Conservation (phyloP, 2,888 invertebrate genomes). For the Parnassius smintheus region DNA sequence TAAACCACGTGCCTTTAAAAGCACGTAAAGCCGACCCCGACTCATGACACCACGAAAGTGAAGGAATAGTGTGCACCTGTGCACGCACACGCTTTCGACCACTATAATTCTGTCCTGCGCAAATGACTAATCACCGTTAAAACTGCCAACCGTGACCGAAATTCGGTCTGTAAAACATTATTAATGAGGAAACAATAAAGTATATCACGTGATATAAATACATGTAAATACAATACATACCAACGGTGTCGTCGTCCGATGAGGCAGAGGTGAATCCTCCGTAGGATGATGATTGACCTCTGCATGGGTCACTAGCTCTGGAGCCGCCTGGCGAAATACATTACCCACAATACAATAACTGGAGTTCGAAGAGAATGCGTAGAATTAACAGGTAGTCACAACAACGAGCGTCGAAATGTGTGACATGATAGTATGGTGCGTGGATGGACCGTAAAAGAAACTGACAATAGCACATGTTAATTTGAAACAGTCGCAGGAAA, state of each 20-base stretch:
- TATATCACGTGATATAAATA: neutral
- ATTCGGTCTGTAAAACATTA: too few relatives aligned
- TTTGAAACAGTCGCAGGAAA: neutral
- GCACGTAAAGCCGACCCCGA: too few relatives aligned
- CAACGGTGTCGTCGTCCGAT: conserved; percentile 81
- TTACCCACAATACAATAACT: conserved; percentile 8
- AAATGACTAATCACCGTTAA: too few relatives aligned
- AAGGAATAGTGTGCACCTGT: too few relatives aligned
- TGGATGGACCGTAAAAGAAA: neutral
- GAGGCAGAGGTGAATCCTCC: conserved; percentile 82
- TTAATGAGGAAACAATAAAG: too few relatives aligned
- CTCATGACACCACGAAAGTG: too few relatives aligned
- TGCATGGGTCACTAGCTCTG: conserved; percentile 78
- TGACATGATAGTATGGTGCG: conserved; percentile 12
- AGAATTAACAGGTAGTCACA: conserved; percentile 19
- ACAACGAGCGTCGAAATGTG: conserved; percentile 18
- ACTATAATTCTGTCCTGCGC: too few relatives aligned
- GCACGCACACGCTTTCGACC: too few relatives aligned
- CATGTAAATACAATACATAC: conserved; percentile 43
- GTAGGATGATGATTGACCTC: conserved; percentile 81
- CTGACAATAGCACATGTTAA: neutral
- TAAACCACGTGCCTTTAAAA: too few relatives aligned
- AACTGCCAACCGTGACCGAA: too few relatives aligned
- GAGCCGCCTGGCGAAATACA: conserved; percentile 49
- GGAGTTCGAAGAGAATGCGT: neutral